These are phyloP conservation scores for Oconnorella tubifera DNA, from an alignment of 2,888 invertebrate species.

Conservation along the genomic window DNA sequence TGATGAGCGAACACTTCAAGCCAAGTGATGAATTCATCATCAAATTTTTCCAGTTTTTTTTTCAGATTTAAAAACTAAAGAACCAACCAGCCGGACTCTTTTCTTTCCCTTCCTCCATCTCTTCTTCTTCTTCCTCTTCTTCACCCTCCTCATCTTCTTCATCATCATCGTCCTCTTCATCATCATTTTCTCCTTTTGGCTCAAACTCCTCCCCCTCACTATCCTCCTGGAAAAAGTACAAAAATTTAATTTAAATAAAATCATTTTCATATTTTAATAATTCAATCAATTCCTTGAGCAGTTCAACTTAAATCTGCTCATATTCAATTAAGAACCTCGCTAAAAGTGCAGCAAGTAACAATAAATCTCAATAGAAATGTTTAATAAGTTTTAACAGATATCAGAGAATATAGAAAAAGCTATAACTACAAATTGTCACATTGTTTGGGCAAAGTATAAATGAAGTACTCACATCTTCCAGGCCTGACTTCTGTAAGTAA, in stretches of 20 bases:
- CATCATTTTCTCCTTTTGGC: conserved; percentile 1
- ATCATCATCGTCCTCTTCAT: conserved; percentile 1
- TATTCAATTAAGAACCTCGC: no score
- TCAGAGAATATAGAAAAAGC: no score
- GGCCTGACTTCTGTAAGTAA: not conserved
- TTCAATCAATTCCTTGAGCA: not conserved
- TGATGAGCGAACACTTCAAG: no score
- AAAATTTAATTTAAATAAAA: not conserved
- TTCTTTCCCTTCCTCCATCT: not conserved
- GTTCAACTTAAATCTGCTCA: not conserved
- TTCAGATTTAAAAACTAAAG: no score
- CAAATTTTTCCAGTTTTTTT: no score
- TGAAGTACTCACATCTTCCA: not conserved
- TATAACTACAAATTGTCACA: no score
- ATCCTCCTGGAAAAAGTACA: not conserved
- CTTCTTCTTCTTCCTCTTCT: not conserved
- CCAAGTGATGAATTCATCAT: no score
- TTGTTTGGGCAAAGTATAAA: not conserved
- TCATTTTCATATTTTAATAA: not conserved
- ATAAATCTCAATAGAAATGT: no score
- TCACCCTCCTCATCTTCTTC: conserved; percentile 3
- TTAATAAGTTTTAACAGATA: no score
- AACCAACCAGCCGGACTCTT: not conserved
- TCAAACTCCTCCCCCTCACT: not conserved
- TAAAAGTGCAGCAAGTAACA: no score